Evolutionary conservation across 2,797 vertebrate genomes (phyloP).

Genomic region (Podargus strigoides): DNA sequence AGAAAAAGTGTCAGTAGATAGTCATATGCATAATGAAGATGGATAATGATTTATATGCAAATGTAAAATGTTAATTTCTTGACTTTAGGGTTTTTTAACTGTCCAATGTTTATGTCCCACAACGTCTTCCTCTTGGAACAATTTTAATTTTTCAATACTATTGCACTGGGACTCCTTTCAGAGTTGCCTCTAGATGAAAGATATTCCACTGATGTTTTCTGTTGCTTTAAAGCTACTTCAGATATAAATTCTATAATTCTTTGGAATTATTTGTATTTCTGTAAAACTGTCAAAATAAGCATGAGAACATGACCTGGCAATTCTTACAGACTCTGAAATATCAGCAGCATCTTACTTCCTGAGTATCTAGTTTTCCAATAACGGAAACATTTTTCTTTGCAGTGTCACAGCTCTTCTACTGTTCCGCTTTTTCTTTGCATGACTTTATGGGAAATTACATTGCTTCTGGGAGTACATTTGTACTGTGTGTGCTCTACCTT

Average conservation of each 20-base stretch:
- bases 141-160: background rate
- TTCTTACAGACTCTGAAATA: background rate
- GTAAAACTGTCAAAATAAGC: background rate
- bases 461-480: background rate
- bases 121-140: background rate
- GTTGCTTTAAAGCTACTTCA: background rate
- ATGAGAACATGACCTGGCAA: background rate
- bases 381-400: background rate
- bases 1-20: background rate
- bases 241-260: background rate
- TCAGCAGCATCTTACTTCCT: background rate
- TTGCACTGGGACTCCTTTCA: background rate
- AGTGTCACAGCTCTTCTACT: background rate
- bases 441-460: slow-evolving; percentile 17
- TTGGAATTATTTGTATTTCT: background rate
- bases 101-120: background rate
- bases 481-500: background rate
- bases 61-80: background rate
- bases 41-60: background rate
- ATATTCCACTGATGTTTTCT: background rate
- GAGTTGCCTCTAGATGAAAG: background rate
- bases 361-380: background rate
- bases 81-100: background rate
- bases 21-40: background rate
- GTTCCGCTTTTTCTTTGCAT: background rate